A percentile compares a stretch with the other conserved stretches of the same genome.
phyloP scores from a whole-genome alignment of 2,797 vertebrate species.

The Leptodactylus fallax region DNA sequence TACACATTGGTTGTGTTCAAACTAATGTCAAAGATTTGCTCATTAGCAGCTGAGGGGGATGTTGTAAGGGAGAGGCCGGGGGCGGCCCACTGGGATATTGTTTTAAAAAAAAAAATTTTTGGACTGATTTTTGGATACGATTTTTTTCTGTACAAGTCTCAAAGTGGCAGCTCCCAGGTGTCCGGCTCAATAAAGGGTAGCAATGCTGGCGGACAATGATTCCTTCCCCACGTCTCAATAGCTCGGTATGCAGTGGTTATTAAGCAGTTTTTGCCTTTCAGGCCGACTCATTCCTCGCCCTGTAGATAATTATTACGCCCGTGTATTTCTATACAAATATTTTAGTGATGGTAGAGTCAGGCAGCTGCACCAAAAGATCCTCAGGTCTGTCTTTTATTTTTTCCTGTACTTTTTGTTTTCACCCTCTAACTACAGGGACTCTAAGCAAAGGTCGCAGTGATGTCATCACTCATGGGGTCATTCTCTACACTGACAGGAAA shows the following conservation, averaged over 20 bases:
- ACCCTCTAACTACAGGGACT: neutral
- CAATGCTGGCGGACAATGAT: constrained; percentile 42
- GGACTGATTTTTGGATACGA: constrained; percentile 51
- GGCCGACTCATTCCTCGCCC: constrained; percentile 12
- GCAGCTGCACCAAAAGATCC: constrained; percentile 46
- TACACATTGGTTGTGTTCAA: constrained; percentile 31
- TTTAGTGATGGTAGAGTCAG: constrained; percentile 19
- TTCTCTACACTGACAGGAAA: neutral
- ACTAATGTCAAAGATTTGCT: constrained; percentile 56
- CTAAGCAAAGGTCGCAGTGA: neutral
- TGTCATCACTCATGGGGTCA: neutral
- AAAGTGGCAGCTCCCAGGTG: constrained; percentile 59
- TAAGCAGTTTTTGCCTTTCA: constrained; percentile 54
- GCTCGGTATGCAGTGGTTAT: constrained; percentile 36
- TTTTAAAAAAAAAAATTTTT: neutral
- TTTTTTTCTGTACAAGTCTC: constrained; percentile 51
- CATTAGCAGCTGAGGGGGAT: neutral
- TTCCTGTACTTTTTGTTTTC: constrained; percentile 16
- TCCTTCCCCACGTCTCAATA: constrained; percentile 54
- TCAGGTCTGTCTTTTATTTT: neutral
- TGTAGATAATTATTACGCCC: constrained; percentile 15
- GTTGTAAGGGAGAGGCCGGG: neutral
- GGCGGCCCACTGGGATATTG: neutral
- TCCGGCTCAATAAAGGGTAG: constrained; percentile 30
- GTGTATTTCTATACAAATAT: constrained; percentile 59